phyloP scores from a whole-genome alignment of 2,888 invertebrate species.

The Folsomia manolachei region DNA sequence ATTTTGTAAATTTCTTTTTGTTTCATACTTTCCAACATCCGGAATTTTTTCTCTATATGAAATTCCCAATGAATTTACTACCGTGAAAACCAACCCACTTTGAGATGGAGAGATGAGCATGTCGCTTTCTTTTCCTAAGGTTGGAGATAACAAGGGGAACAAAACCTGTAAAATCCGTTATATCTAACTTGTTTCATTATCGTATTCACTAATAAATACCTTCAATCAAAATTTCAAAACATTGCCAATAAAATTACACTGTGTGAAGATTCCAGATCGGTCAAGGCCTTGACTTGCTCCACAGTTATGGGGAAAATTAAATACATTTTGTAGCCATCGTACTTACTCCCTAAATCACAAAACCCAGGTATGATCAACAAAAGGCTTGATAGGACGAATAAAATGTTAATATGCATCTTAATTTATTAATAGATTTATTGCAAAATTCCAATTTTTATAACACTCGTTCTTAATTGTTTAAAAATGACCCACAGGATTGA shows the following conservation, averaged over 20 bases:
- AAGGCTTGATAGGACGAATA: no score
- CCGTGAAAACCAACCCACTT: background rate
- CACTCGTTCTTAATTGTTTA: no score
- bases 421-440: no score
- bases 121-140: background rate
- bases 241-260: background rate
- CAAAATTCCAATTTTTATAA: no score
- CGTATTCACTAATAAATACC: background rate
- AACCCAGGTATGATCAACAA: no score
- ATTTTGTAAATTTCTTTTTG: background rate
- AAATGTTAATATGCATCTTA: no score
- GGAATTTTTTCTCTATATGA: conserved; percentile 8
- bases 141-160: background rate
- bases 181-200: background rate
- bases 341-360: background rate
- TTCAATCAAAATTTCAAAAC: no score
- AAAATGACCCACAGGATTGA: no score
- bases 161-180: background rate
- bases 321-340: conserved; percentile 19
- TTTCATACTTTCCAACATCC: conserved; percentile 31
- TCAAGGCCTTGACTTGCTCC: conserved; percentile 1
- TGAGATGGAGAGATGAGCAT: conserved; percentile 8
- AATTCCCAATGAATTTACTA: conserved; percentile 11
- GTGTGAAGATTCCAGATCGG: background rate
- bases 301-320: conserved; percentile 5